phyloP scores from a whole-genome alignment of 2,113 vertebrate genomes.

The Rhinolophus sinicus region DNA sequence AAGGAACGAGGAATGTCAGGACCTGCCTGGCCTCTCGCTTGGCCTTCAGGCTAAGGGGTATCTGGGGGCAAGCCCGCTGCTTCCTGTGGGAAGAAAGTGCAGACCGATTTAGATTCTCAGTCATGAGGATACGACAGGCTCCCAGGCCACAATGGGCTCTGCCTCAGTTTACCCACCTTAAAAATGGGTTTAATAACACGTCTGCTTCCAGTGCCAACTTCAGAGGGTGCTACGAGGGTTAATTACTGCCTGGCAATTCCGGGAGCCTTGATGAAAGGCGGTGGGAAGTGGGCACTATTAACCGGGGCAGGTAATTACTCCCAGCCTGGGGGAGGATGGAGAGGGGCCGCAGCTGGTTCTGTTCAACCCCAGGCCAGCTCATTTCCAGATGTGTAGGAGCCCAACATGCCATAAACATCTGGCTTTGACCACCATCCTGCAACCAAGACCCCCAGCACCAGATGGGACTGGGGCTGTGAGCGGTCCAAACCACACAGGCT shows the following conservation, averaged over 20 bases:
- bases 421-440: neutral
- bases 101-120: slow-evolving; percentile 48
- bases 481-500: neutral
- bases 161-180: slow-evolving; percentile 76
- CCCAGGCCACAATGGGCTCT: slow-evolving; percentile 30
- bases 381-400: neutral
- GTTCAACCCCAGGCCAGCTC: neutral
- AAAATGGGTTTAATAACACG: slow-evolving; percentile 70
- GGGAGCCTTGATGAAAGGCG: slow-evolving; percentile 67
- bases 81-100: slow-evolving; percentile 9
- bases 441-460: neutral
- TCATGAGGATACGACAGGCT: slow-evolving; percentile 36
- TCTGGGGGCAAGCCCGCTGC: neutral
- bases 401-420: neutral
- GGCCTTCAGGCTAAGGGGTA: neutral
- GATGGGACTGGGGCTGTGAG: neutral
- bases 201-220: slow-evolving; percentile 72
- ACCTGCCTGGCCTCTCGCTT: neutral
- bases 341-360: neutral
- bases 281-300: slow-evolving; percentile 53
- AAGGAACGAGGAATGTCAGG: neutral
- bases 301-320: slow-evolving; percentile 45
- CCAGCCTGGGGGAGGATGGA: neutral
- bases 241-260: slow-evolving; percentile 68
- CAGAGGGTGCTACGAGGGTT: slow-evolving; percentile 66